Evolutionary conservation across 1,140 invertebrate genomes (phyloP).

Genomic region (Heterodera carotae): DNA sequence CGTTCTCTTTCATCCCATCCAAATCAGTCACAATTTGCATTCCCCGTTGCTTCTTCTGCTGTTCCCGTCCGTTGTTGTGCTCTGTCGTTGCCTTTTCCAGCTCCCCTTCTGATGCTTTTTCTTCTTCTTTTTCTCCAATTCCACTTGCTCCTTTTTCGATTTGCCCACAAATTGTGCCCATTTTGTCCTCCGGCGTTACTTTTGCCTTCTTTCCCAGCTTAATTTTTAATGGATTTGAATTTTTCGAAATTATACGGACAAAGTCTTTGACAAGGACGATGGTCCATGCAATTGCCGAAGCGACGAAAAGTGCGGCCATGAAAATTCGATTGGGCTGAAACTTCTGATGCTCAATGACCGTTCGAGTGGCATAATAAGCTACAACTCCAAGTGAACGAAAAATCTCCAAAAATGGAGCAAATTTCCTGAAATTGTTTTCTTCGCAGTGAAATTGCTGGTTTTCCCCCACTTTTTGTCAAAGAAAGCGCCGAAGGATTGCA

Average conservation of each 20-base stretch:
- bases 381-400: constrained; percentile 56
- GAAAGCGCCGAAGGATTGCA: constrained; percentile 63
- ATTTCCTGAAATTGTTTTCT: constrained; percentile 16
- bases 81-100: too few relatives aligned
- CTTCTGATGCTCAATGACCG: background rate
- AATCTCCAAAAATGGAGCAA: constrained; percentile 58
- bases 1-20: too few relatives aligned
- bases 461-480: constrained; percentile 52
- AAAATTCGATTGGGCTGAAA: background rate
- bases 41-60: too few relatives aligned
- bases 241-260: background rate
- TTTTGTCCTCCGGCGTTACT: background rate
- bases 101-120: background rate
- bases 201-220: background rate
- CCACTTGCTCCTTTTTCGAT: background rate
- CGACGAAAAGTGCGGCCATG: background rate
- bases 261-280: background rate
- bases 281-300: background rate
- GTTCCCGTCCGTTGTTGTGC: too few relatives aligned
- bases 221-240: background rate
- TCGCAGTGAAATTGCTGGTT: background rate
- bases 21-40: too few relatives aligned
- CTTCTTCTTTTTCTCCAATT: background rate
- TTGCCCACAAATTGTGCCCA: background rate
- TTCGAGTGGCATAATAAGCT: constrained; percentile 48